phyloP scores from a whole-genome alignment of 2,888 invertebrate species.

The Drosophila borealis region DNA sequence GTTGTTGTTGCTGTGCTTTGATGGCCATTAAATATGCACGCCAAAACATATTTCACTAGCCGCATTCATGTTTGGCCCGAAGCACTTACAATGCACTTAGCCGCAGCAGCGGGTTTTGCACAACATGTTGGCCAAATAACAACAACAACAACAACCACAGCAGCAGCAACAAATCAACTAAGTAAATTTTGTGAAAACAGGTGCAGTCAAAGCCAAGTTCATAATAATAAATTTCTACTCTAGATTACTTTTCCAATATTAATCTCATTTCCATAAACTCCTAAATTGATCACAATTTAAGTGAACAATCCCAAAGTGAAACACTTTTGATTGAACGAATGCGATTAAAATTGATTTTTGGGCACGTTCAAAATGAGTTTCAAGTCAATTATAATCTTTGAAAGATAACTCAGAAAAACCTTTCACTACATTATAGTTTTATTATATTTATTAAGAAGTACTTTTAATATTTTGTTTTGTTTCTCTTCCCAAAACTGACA shows the following conservation, averaged over 20 bases:
- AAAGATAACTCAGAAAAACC: background rate
- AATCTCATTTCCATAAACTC: conserved; percentile 12
- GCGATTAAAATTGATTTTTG: background rate
- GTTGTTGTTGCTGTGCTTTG: conserved; percentile 41
- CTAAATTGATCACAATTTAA: background rate
- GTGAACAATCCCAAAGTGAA: conserved; percentile 6
- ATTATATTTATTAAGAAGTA: background rate
- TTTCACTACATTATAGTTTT: conserved; percentile 9
- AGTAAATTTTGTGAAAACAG: conserved; percentile 41
- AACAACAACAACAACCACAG: conserved; percentile 10
- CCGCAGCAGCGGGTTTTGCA: conserved; percentile 13
- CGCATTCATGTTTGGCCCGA: conserved; percentile 59
- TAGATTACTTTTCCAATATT: conserved; percentile 21
- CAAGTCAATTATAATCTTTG: background rate
- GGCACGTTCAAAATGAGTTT: background rate
- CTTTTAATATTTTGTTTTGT: background rate
- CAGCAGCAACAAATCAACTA: conserved; percentile 16
- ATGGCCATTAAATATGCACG: conserved; percentile 71
- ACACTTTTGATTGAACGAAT: conserved; percentile 6
- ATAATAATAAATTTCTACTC: conserved; percentile 20
- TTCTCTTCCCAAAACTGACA: background rate
- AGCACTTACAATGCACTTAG: conserved; percentile 43
- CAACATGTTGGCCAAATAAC: conserved; percentile 24
- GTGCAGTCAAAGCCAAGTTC: conserved; percentile 10
- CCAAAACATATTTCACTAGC: conserved; percentile 73